Conservation (phyloP, 1,140 invertebrate genomes). For the Eumaeus atala region DNA sequence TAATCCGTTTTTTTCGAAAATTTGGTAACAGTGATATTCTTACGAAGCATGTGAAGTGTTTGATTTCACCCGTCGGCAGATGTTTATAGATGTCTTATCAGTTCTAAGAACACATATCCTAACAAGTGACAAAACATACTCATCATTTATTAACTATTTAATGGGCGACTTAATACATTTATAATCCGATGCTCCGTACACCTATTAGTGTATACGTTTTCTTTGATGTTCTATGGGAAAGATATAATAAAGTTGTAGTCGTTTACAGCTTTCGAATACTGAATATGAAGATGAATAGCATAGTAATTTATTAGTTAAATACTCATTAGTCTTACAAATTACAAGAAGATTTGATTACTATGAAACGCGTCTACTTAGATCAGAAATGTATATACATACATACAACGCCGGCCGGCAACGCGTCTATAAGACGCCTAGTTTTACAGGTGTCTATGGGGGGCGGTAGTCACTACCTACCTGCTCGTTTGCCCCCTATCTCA, state of each 20-base stretch:
- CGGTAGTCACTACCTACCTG: no score
- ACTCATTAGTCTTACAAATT: no score
- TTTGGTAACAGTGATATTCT: conserved; percentile 8
- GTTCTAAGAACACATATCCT: conserved; percentile 45
- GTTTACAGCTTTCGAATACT: no score
- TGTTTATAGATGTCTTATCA: conserved; percentile 51
- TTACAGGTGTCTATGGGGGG: no score
- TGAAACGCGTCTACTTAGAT: no score
- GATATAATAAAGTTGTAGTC: conserved; percentile 4
- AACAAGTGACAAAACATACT: conserved; percentile 33
- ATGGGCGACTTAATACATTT: conserved; percentile 36
- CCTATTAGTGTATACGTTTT: conserved; percentile 3
- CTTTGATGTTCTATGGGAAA: conserved; percentile 9
- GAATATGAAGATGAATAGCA: no score
- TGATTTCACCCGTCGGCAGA: conserved; percentile 19
- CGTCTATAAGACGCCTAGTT: no score
- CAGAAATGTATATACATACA: no score
- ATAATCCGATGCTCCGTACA: conserved; percentile 18
- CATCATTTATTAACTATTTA: conserved; percentile 44
- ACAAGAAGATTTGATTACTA: no score
- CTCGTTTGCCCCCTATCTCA: no score
- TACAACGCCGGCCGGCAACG: no score
- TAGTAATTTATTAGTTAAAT: no score
- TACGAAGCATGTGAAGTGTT: conserved; percentile 12
- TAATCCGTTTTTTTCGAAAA: conserved; percentile 4